Conservation (phyloP, 2,797 vertebrate genomes). For the Neostethus bicornis region DNA sequence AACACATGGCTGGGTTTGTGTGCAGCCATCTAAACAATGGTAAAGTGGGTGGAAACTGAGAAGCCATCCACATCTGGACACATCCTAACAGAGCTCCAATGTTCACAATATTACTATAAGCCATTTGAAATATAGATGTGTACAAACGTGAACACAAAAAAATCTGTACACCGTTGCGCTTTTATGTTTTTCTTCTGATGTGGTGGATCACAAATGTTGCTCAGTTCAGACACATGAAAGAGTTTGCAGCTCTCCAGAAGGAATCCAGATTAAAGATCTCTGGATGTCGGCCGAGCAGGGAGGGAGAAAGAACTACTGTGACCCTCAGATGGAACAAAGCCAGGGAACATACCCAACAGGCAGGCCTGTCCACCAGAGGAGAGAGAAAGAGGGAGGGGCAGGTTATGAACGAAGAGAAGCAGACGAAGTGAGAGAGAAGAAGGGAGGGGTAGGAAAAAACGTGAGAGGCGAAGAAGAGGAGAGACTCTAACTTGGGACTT, state of each 20-base stretch:
- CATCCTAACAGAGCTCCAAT: constrained; percentile 35
- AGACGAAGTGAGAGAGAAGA: constrained; percentile 42
- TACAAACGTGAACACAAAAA: constrained; percentile 32
- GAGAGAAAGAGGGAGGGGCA: constrained; percentile 35
- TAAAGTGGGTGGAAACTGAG: constrained; percentile 38
- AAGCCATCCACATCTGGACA: constrained; percentile 34
- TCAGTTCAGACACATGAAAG: constrained; percentile 52
- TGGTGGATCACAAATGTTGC: constrained; percentile 29
- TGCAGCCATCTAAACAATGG: constrained; percentile 54
- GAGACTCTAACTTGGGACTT: constrained; percentile 70
- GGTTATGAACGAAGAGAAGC: constrained; percentile 28
- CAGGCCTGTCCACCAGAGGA: constrained; percentile 44
- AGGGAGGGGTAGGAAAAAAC: constrained; percentile 48
- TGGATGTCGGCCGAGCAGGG: constrained; percentile 37
- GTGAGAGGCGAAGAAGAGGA: constrained; percentile 62
- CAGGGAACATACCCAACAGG: constrained; percentile 60
- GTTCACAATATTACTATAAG: constrained; percentile 21
- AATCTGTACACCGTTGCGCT: not conserved
- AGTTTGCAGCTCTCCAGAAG: constrained; percentile 31
- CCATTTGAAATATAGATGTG: constrained; percentile 12
- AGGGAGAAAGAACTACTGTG: constrained; percentile 54
- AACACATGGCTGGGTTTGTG: constrained; percentile 59
- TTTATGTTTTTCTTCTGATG: constrained; percentile 9
- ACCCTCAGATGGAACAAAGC: constrained; percentile 61
- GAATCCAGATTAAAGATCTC: constrained; percentile 51